Evolutionary conservation across 2,888 invertebrate genomes (phyloP).

Genomic region (Nymphalis polychloros): DNA sequence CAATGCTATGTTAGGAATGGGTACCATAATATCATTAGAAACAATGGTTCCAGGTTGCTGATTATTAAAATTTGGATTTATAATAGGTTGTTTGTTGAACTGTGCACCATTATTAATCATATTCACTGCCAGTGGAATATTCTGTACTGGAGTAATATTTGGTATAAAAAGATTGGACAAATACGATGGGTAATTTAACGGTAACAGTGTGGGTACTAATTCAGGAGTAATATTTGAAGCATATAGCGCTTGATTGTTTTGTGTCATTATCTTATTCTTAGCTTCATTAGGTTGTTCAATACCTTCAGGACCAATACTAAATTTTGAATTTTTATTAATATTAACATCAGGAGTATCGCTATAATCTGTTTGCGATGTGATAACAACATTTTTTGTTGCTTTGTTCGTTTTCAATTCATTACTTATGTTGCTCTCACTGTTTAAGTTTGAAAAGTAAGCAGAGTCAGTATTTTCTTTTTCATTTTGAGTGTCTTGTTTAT

Average conservation of each 20-base stretch:
- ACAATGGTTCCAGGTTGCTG: background rate
- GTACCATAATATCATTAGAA: conserved; percentile 4
- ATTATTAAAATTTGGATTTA: background rate
- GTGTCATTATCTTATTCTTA: no score
- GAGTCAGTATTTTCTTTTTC: no score
- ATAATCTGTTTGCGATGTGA: no score
- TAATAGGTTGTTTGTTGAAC: background rate
- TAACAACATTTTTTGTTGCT: no score
- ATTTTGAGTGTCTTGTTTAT: no score
- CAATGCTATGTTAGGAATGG: conserved; percentile 18
- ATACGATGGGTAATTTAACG: conserved; percentile 8
- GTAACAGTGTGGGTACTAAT: conserved; percentile 3
- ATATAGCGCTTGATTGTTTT: no score
- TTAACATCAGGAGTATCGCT: background rate
- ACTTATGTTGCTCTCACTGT: no score
- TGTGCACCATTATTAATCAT: background rate
- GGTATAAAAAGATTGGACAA: no score
- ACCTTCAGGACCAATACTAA: background rate
- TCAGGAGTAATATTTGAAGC: no score
- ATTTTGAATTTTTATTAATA: background rate
- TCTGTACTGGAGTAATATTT: background rate
- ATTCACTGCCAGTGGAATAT: conserved; percentile 1
- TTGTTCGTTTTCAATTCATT: background rate
- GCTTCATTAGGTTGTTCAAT: background rate
- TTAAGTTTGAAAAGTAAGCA: no score